A percentile compares a stretch with the other conserved stretches of the same genome.
Conservation (phyloP, 2,113 vertebrate genomes). For the Myrmecobius fasciatus region DNA sequence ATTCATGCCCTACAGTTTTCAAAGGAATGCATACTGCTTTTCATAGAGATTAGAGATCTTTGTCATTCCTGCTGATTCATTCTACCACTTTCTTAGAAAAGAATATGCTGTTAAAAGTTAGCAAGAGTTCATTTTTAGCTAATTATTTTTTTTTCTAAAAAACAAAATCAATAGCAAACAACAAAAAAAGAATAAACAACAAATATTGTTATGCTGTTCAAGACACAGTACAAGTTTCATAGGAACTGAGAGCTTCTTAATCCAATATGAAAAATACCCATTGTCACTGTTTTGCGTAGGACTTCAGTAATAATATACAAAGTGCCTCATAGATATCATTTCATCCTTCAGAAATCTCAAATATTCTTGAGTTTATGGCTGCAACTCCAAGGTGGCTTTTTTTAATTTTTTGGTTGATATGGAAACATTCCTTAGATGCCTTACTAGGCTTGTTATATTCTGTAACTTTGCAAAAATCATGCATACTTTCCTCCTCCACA, state of each 20-base stretch:
- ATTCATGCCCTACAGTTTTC: neutral
- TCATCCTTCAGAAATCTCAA: constrained; percentile 66
- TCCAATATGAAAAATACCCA: constrained; percentile 54
- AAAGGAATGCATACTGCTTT: neutral
- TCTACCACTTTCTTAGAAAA: constrained; percentile 33
- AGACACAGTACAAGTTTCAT: constrained; percentile 51
- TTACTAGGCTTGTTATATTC: constrained; percentile 47
- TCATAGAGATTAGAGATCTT: constrained; percentile 12
- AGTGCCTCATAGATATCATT: constrained; percentile 66
- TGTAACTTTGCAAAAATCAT: constrained; percentile 65
- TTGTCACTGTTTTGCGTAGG: constrained; percentile 64
- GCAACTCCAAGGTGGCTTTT: constrained; percentile 44
- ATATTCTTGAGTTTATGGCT: constrained; percentile 72
- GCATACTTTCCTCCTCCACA: constrained; percentile 57
- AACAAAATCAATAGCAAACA: neutral
- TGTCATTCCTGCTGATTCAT: constrained; percentile 34
- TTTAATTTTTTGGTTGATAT: constrained; percentile 58
- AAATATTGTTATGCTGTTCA: constrained; percentile 44
- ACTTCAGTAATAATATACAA: constrained; percentile 71
- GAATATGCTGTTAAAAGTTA: constrained; percentile 55
- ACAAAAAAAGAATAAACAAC: neutral
- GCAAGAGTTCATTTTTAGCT: constrained; percentile 53
- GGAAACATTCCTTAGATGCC: constrained; percentile 69
- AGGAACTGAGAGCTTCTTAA: constrained; percentile 47
- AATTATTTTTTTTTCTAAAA: constrained; percentile 45